phyloP scores from a whole-genome alignment of 2,888 invertebrate genomes.

The Epirrhoe alternata region DNA sequence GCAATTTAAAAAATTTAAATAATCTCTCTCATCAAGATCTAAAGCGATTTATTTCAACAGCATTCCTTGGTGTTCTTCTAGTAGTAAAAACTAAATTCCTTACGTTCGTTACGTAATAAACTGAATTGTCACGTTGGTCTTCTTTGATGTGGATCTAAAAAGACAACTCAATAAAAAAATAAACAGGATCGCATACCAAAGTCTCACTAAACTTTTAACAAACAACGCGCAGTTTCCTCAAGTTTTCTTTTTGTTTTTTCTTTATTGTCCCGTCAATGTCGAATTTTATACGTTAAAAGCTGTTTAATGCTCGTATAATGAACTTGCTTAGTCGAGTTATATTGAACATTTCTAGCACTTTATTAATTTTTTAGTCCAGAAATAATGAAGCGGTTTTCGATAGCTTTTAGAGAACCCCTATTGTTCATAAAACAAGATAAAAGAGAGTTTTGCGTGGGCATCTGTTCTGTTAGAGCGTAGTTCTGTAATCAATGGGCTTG shows the following conservation, averaged over 20 bases:
- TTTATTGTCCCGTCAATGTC: constrained; percentile 45
- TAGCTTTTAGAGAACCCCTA: constrained; percentile 18
- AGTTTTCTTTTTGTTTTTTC: constrained; percentile 48
- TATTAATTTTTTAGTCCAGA: constrained; percentile 34
- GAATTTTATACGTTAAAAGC: constrained; percentile 52
- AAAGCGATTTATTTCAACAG: constrained; percentile 1
- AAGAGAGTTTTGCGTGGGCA: background rate
- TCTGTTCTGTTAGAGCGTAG: background rate
- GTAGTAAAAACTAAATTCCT: constrained; percentile 22
- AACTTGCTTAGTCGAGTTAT: constrained; percentile 42
- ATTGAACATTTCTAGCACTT: constrained; percentile 31
- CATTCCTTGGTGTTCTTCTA: constrained; percentile 13
- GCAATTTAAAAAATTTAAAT: background rate
- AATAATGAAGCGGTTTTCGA: constrained; percentile 30
- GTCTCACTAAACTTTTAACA: constrained; percentile 45
- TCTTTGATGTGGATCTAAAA: constrained; percentile 36
- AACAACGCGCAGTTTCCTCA: constrained; percentile 49
- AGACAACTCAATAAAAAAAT: constrained; percentile 43
- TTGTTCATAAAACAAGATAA: background rate
- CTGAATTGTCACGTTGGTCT: constrained; percentile 18
- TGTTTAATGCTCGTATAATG: constrained; percentile 50
- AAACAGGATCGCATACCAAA: constrained; percentile 42
- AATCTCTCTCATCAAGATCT: background rate
- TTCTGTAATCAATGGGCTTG: background rate
- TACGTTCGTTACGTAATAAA: constrained; percentile 14